These are phyloP conservation scores for Dreissena polymorpha DNA, from an alignment of 1,140 invertebrate genomes.

Conservation along the genomic window DNA sequence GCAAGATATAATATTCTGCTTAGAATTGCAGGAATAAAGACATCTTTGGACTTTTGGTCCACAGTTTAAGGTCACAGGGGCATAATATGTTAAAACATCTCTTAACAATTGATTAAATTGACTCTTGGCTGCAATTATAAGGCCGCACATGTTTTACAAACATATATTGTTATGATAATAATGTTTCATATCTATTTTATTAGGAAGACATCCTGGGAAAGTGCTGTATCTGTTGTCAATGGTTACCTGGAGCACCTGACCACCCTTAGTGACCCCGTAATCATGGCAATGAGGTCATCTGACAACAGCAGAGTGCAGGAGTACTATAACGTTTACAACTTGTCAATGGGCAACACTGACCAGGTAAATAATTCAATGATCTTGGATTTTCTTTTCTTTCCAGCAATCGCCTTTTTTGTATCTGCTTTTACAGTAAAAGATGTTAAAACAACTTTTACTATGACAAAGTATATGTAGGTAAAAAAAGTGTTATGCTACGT, in stretches of 20 bases:
- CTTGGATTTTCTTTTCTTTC: neutral
- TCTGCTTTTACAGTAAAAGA: neutral
- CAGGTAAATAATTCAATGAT: slow-evolving; percentile 56
- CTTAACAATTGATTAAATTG: too few relatives aligned
- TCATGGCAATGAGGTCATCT: slow-evolving; percentile 61
- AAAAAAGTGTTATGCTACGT: too few relatives aligned
- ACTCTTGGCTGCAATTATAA: too few relatives aligned
- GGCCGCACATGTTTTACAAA: too few relatives aligned
- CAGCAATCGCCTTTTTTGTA: neutral
- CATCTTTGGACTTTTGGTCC: too few relatives aligned
- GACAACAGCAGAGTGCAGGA: slow-evolving; percentile 58
- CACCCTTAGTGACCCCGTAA: slow-evolving; percentile 59
- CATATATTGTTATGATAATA: too few relatives aligned
- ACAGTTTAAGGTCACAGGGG: too few relatives aligned
- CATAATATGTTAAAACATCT: too few relatives aligned
- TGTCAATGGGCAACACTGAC: slow-evolving; percentile 63
- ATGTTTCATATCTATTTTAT: too few relatives aligned
- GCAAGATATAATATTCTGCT: too few relatives aligned
- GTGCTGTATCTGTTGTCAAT: slow-evolving; percentile 57
- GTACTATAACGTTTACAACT: slow-evolving; percentile 67
- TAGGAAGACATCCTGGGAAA: slow-evolving; percentile 67
- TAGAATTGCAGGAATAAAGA: too few relatives aligned
- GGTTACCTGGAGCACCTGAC: slow-evolving; percentile 68
- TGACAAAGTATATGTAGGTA: neutral
- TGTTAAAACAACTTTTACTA: neutral